Evolutionary conservation across 2,113 vertebrate genomes (phyloP).

Genomic region (Sinocyclocheilus maitianheensis): DNA sequence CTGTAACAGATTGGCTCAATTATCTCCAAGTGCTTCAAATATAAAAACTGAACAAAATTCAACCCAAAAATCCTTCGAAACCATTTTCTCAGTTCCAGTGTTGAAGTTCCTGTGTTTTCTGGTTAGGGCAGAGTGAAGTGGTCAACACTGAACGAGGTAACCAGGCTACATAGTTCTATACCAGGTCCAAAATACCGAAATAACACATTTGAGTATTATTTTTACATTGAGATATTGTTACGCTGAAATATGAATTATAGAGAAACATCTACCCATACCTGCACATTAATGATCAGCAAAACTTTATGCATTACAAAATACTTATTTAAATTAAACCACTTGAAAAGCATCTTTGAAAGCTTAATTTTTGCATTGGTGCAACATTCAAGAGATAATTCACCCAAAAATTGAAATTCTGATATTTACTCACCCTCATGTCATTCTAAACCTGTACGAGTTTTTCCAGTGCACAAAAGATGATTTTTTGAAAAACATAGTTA

Average conservation of each 20-base stretch:
- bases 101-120: not conserved
- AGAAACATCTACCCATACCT: not conserved
- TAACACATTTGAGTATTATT: not conserved
- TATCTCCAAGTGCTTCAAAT: not conserved
- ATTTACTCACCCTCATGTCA: not conserved
- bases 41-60: not conserved
- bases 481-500: not conserved
- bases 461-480: not conserved
- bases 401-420: not conserved
- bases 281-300: not conserved
- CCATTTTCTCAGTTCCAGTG: not conserved
- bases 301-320: not conserved
- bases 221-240: not conserved
- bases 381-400: not conserved
- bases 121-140: not conserved
- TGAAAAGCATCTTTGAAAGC: slow-evolving; percentile 16
- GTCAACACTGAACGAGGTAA: not conserved
- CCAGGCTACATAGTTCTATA: not conserved
- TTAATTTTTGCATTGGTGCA: not conserved
- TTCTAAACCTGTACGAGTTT: not conserved
- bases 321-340: not conserved
- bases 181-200: not conserved
- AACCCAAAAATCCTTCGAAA: not conserved
- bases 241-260: not conserved
- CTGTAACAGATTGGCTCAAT: not conserved